Base-by-base conservation (phyloP, 2,797 vertebrate species). In the Tenualosa thibaudeaui region DNA sequence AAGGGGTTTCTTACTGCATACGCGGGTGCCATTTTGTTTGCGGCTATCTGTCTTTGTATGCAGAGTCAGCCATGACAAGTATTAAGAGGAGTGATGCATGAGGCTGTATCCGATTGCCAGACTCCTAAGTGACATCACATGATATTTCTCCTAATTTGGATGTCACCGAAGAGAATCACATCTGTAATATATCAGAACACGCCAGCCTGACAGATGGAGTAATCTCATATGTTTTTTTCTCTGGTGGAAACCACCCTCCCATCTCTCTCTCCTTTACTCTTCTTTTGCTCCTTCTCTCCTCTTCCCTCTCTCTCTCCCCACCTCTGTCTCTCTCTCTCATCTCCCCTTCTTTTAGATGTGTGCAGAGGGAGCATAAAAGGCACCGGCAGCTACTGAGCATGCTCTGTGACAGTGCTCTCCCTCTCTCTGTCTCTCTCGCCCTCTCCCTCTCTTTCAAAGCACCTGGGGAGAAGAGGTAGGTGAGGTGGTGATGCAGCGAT, bases 301-400 rank as follows among this genome's bases (percentile, higher is more conserved):
- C 24, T 65, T 26, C 24, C 7, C 62, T 65, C 26, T 65, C 24
- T 62, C 62, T 17, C 17, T 22, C 65, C 7, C 4, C 26, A 0
- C 31, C 15, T 37, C 31, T 71, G 13, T 40, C 31, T 15, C 15
- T 19, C 65, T 71, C 65, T 24, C 62, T 22, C 12, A 75, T 17
- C 37, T 13, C 31, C 43, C 17, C 31, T 75, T 5, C 56, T 54
- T 60, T 85, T 53, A 37, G 81, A 19, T 1, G 22, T 17, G 50
- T 15, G 85, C 19, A 12, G 26, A 22, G 15, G 46, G 49, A 85
- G 65, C 40, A 82, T 85, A 86, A 87, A 91, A 86, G 85, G 90
- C 87, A 88, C 86, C 86, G 68, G 46, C 37, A n/a, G 71, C 31
- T 75, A 56, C 37, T 75, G 68, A 75, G 68, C 68, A 2, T 17